A percentile compares a stretch with the other conserved stretches of the same genome.
phyloP scores from a whole-genome alignment of 2,888 invertebrate genomes.

The Brenthis daphne region DNA sequence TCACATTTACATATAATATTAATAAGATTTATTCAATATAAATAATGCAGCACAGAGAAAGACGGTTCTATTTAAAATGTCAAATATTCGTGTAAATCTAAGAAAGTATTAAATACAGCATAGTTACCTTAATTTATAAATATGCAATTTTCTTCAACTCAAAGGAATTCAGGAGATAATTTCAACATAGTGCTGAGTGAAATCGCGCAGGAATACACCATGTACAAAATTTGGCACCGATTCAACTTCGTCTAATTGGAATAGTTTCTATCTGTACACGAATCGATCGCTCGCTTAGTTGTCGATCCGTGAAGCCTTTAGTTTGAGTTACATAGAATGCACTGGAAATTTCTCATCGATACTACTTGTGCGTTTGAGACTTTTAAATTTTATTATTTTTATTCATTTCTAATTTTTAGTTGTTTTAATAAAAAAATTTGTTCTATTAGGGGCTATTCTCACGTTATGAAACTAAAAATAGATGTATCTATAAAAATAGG shows the following conservation, averaged over 20 bases:
- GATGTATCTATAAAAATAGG: not conserved
- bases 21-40: not conserved
- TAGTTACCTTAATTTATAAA: not conserved
- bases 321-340: not conserved
- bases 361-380: no score
- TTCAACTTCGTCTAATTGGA: conserved; percentile 29
- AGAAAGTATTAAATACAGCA: not conserved
- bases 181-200: not conserved
- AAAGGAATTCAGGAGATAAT: not conserved
- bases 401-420: no score
- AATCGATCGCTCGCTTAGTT: not conserved
- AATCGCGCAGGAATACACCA: not conserved
- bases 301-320: not conserved
- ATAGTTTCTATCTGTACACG: conserved; percentile 16
- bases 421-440: no score
- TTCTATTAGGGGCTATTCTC: no score
- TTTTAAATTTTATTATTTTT: no score
- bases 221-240: conserved; percentile 16
- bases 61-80: no score
- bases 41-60: not conserved
- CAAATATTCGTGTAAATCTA: no score
- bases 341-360: no score
- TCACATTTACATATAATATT: no score
- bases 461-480: no score
- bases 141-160: not conserved